Evolutionary conservation across 2,888 invertebrate species (phyloP).

Genomic region (Eledona agricola): DNA sequence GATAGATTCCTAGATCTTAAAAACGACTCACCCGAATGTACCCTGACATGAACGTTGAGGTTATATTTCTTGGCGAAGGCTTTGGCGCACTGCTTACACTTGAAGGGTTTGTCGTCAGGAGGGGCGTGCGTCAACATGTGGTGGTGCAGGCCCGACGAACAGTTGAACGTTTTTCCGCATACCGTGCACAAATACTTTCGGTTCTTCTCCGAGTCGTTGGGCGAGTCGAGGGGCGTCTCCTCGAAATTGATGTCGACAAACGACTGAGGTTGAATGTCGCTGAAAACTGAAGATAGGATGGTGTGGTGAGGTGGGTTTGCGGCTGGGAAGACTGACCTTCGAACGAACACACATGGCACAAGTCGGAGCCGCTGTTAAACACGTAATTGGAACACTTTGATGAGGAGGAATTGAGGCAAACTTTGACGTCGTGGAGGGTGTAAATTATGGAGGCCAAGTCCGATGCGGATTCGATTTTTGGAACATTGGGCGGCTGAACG

Average conservation of each 20-base stretch:
- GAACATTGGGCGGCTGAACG: slow-evolving; percentile 42
- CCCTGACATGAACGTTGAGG: slow-evolving; percentile 48
- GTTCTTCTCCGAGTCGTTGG: background rate
- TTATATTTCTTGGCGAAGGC: slow-evolving; percentile 46
- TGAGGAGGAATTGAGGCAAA: slow-evolving; percentile 36
- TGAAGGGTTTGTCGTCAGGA: slow-evolving; percentile 42
- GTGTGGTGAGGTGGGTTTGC: too few relatives aligned
- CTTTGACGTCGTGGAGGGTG: slow-evolving; percentile 40
- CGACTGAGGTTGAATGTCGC: background rate
- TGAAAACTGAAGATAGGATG: slow-evolving; percentile 9
- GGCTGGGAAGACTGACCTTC: slow-evolving; percentile 11
- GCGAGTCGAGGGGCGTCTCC: too few relatives aligned
- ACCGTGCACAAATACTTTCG: slow-evolving; percentile 46
- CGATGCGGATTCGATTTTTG: slow-evolving; percentile 41
- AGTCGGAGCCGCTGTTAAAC: background rate
- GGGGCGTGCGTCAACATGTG: slow-evolving; percentile 47
- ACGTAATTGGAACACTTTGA: slow-evolving; percentile 12
- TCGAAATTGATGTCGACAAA: slow-evolving; percentile 6
- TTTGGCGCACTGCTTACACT: slow-evolving; percentile 47
- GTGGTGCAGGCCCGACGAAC: slow-evolving; percentile 46
- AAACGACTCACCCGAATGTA: slow-evolving; percentile 46
- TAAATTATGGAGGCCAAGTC: slow-evolving; percentile 45
- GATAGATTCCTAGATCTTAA: background rate
- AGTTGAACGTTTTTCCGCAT: slow-evolving; percentile 48
- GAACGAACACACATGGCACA: slow-evolving; percentile 17